phyloP scores from a whole-genome alignment of 2,888 invertebrate species.

The Dicyrtoma fusca region DNA sequence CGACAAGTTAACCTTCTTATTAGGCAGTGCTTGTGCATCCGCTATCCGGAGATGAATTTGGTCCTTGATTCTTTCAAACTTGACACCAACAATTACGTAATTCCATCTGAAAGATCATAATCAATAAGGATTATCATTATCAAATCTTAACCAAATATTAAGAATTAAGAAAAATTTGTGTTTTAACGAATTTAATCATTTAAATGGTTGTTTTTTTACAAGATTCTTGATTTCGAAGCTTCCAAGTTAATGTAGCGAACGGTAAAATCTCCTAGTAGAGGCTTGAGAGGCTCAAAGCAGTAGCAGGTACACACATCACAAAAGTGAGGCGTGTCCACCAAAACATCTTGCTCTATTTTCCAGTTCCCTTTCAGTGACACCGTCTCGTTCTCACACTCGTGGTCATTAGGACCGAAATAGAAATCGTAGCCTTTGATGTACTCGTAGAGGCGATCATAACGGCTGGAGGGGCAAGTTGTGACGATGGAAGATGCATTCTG shows the following conservation, averaged over 20 bases:
- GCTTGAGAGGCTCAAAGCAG: conserved; percentile 33
- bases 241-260: conserved; percentile 16
- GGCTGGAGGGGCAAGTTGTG: conserved; percentile 34
- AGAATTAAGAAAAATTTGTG: too few species aligned
- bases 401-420: conserved; percentile 23
- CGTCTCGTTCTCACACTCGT: conserved; percentile 22
- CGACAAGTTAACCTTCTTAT: conserved; percentile 3
- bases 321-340: conserved; percentile 37
- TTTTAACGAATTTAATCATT: too few species aligned
- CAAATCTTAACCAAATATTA: too few species aligned
- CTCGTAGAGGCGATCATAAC: conserved; percentile 36
- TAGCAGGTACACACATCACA: conserved; percentile 40
- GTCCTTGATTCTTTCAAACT: conserved; percentile 34
- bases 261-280: conserved; percentile 18
- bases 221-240: not conserved
- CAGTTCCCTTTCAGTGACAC: conserved; percentile 23
- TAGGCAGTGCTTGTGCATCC: conserved; percentile 27
- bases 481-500: conserved; percentile 29
- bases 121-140: too few species aligned
- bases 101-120: not conserved
- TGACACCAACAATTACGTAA: conserved; percentile 29
- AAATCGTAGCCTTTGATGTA: conserved; percentile 31
- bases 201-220: too few species aligned
- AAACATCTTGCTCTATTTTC: conserved; percentile 31
- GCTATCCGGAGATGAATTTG: conserved; percentile 35